Percentiles rank a stretch among this genome's conserved stretches.
Evolutionary conservation across 2,113 vertebrate genomes (phyloP).

Genomic region (Bambusicola thoracicus): DNA sequence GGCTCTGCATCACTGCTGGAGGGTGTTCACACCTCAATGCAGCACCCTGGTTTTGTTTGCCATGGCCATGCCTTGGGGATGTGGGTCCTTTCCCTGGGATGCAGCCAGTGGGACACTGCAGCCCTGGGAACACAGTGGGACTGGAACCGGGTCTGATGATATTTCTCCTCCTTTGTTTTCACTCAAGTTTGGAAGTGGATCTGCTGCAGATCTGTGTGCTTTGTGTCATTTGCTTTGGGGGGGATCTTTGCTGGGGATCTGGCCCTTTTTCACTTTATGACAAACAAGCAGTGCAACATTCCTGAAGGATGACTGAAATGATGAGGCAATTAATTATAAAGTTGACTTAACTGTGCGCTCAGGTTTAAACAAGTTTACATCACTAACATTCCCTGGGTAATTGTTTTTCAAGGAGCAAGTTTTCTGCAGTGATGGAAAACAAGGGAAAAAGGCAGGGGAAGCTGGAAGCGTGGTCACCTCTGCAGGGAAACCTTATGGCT

Average conservation of each 20-base stretch:
- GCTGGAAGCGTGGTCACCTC: accelerated
- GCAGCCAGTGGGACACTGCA: accelerated
- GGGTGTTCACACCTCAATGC: not conserved
- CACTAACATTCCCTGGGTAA: conserved; percentile 36
- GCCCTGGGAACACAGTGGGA: accelerated
- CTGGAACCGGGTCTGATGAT: accelerated
- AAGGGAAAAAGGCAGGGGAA: accelerated
- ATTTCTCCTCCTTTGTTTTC: not conserved
- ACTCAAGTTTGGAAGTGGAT: not conserved
- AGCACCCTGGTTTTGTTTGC: accelerated
- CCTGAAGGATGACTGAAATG: conserved; percentile 54
- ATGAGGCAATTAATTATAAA: conserved; percentile 72
- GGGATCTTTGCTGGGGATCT: not conserved
- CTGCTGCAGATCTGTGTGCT: not conserved
- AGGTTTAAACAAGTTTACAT: conserved; percentile 73
- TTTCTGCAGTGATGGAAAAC: not conserved
- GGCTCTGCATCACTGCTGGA: accelerated
- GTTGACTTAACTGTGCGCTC: conserved; percentile 43
- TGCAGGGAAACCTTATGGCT: accelerated
- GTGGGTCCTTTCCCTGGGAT: not conserved
- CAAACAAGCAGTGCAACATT: conserved; percentile 56
- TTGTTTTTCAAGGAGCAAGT: conserved; percentile 45
- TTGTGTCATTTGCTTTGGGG: not conserved
- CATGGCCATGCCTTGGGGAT: not conserved
- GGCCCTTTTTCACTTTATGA: not conserved